Percentiles rank a stretch among this genome's conserved stretches.
These are phyloP conservation scores for Elaphurus davidianus DNA, from an alignment of 2,113 vertebrate genomes.

Conservation along the genomic window DNA sequence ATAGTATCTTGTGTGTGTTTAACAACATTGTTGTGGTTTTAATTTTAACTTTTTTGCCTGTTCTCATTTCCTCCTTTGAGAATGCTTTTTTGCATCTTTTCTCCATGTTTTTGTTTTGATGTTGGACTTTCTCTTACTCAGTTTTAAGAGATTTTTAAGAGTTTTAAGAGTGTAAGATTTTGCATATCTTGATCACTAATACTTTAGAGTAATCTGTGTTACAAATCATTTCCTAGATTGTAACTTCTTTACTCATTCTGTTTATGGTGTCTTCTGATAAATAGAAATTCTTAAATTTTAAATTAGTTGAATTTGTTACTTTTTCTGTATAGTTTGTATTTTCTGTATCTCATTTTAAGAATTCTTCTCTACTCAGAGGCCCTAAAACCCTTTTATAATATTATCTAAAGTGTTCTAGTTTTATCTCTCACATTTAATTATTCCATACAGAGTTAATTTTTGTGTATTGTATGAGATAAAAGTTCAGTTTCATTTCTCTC, in stretches of 20 bases:
- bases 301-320: not conserved
- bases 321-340: not conserved
- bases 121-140: not conserved
- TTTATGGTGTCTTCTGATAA: not conserved
- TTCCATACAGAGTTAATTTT: not conserved
- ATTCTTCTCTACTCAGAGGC: not conserved
- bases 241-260: not conserved
- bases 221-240: not conserved
- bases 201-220: not conserved
- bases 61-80: not conserved
- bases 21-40: not conserved
- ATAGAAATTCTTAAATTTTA: not conserved
- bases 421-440: conserved; percentile 1
- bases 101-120: not conserved
- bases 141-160: not conserved
- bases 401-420: not conserved
- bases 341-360: not conserved
- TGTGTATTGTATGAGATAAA: not conserved
- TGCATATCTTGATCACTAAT: not conserved
- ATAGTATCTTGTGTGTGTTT: not conserved
- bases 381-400: not conserved
- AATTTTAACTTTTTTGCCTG: not conserved
- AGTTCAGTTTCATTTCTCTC: not conserved
- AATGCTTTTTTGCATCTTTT: not conserved
- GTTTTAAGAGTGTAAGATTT: not conserved